A percentile compares a stretch with the other conserved stretches of the same genome.
Conservation (phyloP, 30 jellyfish, hydroid and myxozoan genomes). For the Chironex yamaguchii region DNA sequence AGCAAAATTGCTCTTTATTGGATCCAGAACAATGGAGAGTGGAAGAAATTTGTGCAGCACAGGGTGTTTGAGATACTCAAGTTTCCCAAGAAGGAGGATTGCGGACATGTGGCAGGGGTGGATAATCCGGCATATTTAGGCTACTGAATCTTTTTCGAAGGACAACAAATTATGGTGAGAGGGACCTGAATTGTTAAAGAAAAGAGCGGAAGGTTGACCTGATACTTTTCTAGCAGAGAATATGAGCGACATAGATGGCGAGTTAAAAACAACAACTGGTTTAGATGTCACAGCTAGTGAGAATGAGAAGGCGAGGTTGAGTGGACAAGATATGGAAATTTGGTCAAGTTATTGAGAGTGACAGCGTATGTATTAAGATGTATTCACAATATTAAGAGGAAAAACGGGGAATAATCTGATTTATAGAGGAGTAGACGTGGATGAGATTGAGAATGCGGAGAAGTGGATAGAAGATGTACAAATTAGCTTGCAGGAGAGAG, state of each 20-base stretch:
- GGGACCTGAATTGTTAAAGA: not conserved
- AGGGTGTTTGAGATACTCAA: constrained; percentile 35
- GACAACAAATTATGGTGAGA: not conserved
- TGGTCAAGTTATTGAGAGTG: constrained; percentile 6
- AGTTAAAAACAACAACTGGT: too few relatives aligned
- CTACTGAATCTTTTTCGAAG: too few relatives aligned
- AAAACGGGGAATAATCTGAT: too few relatives aligned
- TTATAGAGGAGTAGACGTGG: too few relatives aligned
- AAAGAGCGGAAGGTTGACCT: not conserved
- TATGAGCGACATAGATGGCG: too few relatives aligned
- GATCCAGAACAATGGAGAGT: constrained; percentile 37
- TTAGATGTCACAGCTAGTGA: constrained; percentile 4
- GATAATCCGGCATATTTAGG: constrained; percentile 54
- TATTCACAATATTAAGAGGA: too few relatives aligned
- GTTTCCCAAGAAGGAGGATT: not conserved
- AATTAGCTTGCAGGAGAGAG: too few relatives aligned
- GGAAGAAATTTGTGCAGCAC: constrained; percentile 44
- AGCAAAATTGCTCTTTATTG: constrained; percentile 58
- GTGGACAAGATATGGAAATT: too few relatives aligned
- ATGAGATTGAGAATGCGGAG: too few relatives aligned
- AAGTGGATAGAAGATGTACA: too few relatives aligned
- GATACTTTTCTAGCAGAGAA: not conserved
- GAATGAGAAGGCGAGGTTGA: constrained; percentile 1
- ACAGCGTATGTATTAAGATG: too few relatives aligned
- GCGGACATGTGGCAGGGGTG: constrained; percentile 40